phyloP scores from a whole-genome alignment of 2,113 vertebrate species.

The Misgurnus anguillicaudatus region DNA sequence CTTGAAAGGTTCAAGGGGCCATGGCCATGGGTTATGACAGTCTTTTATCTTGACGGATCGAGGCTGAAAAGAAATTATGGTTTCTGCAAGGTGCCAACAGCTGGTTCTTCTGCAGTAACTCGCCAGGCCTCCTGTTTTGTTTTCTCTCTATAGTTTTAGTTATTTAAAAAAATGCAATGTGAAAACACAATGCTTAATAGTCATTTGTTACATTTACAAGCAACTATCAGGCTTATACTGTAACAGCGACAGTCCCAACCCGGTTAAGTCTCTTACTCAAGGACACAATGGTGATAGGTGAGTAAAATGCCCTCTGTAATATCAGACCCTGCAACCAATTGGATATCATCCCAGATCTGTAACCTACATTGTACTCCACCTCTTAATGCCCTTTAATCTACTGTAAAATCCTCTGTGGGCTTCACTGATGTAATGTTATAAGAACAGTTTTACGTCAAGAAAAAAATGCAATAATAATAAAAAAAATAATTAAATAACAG shows the following conservation, averaged over 20 bases:
- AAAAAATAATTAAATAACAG: too few species aligned
- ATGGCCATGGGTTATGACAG: constrained; percentile 42
- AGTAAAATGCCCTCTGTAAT: background rate
- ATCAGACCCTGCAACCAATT: background rate
- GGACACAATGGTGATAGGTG: background rate
- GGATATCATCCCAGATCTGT: background rate
- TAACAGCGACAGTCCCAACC: too few species aligned
- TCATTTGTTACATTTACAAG: background rate
- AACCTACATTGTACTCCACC: background rate
- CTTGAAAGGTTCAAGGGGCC: constrained; percentile 43
- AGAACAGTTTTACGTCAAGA: too few species aligned
- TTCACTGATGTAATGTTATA: background rate
- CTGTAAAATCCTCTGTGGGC: background rate
- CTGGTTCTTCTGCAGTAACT: constrained; percentile 16
- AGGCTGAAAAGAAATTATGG: constrained; percentile 35
- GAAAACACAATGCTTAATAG: background rate
- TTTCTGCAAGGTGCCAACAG: constrained; percentile 31
- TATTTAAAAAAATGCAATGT: background rate
- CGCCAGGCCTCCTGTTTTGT: background rate
- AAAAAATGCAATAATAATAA: too few species aligned
- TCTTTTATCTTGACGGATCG: constrained; percentile 44
- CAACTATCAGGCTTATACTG: background rate
- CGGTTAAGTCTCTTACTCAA: constrained; percentile 7
- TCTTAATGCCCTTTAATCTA: background rate
- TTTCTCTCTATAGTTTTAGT: background rate